These are phyloP conservation scores for Ophioderma brevispina DNA, from an alignment of 35 echinoderm and acorn worm species.

Conservation along the genomic window DNA sequence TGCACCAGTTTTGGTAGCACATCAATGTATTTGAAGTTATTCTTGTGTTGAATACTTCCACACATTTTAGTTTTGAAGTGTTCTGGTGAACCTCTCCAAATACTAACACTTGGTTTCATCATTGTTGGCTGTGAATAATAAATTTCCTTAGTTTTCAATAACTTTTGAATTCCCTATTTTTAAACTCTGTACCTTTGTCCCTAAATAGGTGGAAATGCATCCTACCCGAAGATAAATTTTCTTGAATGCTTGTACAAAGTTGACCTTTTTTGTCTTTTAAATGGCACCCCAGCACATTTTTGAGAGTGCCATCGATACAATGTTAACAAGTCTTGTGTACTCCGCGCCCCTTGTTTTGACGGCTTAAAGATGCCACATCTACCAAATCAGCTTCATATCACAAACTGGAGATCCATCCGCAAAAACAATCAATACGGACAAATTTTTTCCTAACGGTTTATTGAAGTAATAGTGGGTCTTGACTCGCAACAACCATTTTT, in stretches of 20 bases:
- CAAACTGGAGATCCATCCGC: background rate
- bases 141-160: constrained; percentile 45
- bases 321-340: constrained; percentile 22
- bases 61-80: constrained; percentile 63
- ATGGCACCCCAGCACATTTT: constrained; percentile 14
- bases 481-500: constrained; percentile 23
- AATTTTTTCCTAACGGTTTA: constrained; percentile 10
- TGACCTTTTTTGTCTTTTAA: background rate
- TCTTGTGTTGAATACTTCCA: constrained; percentile 67
- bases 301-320: constrained; percentile 26
- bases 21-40: constrained; percentile 48
- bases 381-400: constrained; percentile 29
- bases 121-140: constrained; percentile 69
- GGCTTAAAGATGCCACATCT: background rate
- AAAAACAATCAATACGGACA: background rate
- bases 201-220: constrained; percentile 7
- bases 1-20: constrained; percentile 16
- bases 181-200: constrained; percentile 60
- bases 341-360: constrained; percentile 10
- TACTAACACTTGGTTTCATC: constrained; percentile 75
- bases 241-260: background rate
- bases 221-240: constrained; percentile 21
- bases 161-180: constrained; percentile 38
- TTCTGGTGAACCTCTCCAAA: constrained; percentile 77
- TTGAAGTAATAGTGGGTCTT: constrained; percentile 3